Conservation (phyloP, 1,140 invertebrate species). For the Lepidostoma basale region DNA sequence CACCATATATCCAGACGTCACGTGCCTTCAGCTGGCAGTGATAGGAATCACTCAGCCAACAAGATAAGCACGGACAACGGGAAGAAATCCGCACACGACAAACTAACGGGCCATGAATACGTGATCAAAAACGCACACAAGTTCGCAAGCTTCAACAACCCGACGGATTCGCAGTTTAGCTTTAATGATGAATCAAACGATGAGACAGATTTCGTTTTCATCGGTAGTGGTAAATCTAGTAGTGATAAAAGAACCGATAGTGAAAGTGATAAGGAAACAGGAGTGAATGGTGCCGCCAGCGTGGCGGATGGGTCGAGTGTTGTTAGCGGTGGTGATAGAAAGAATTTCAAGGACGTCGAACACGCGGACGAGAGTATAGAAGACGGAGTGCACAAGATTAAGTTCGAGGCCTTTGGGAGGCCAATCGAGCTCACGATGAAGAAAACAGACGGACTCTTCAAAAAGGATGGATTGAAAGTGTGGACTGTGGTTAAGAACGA, state of each 20-base stretch:
- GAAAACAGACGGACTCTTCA: conserved; percentile 73
- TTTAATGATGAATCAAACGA: conserved; percentile 8
- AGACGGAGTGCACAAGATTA: conserved; percentile 67
- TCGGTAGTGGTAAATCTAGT: conserved; percentile 36
- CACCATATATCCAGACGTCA: conserved; percentile 60
- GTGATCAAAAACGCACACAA: conserved; percentile 47
- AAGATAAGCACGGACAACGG: conserved; percentile 40
- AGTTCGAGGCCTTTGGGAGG: conserved; percentile 78
- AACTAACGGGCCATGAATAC: conserved; percentile 47
- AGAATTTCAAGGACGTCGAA: conserved; percentile 54
- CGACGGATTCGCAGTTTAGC: background rate
- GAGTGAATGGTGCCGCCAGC: conserved; percentile 51
- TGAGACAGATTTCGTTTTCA: background rate
- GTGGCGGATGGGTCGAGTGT: conserved; percentile 54
- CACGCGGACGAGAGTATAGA: conserved; percentile 58
- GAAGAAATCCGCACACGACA: conserved; percentile 55
- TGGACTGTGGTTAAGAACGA: conserved; percentile 73
- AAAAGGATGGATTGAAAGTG: conserved; percentile 75
- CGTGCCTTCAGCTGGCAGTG: conserved; percentile 47
- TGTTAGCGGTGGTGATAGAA: conserved; percentile 43
- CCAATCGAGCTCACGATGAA: conserved; percentile 74
- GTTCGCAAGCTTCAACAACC: conserved; percentile 18
- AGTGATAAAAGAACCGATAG: conserved; percentile 53
- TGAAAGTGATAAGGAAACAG: conserved; percentile 56
- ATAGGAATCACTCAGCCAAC: conserved; percentile 48